phyloP scores from a whole-genome alignment of 2,113 vertebrate species.

The Condylura cristata region DNA sequence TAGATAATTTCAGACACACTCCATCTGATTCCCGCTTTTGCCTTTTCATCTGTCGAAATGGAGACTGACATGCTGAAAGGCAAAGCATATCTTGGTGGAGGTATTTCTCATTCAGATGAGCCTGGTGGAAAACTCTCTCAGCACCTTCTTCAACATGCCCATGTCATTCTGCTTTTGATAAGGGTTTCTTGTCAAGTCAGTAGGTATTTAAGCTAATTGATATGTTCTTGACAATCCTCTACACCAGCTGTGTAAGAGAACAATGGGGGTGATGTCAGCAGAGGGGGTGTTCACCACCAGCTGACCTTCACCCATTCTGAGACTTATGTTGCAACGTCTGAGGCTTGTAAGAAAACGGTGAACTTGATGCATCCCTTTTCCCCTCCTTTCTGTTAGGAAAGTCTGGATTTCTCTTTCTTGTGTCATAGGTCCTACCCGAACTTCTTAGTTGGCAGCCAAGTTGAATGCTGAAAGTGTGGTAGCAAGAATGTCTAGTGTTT shows the following conservation, averaged over 20 bases:
- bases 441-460: conserved; percentile 33
- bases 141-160: conserved; percentile 88
- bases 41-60: conserved; percentile 69
- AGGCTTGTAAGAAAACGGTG: not conserved
- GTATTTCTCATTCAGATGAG: conserved; percentile 67
- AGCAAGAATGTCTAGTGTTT: conserved; percentile 65
- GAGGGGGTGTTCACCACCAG: conserved; percentile 76
- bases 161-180: conserved; percentile 85
- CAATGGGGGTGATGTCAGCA: conserved; percentile 84
- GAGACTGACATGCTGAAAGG: conserved; percentile 64
- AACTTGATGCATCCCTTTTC: not conserved
- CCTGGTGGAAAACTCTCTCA: conserved; percentile 84
- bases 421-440: conserved; percentile 14
- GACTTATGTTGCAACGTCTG: not conserved
- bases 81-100: conserved; percentile 75
- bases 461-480: conserved; percentile 22
- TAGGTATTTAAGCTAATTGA: conserved; percentile 90
- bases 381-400: not conserved
- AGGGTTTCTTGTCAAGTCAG: conserved; percentile 90
- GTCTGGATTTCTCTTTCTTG: not conserved
- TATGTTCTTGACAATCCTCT: conserved; percentile 90
- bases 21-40: conserved; percentile 63
- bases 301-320: conserved; percentile 80
- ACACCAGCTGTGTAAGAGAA: conserved; percentile 88
- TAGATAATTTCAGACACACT: conserved; percentile 60